phyloP scores from a whole-genome alignment of 2,888 invertebrate species.

The Gymnosoma rotundatum region DNA sequence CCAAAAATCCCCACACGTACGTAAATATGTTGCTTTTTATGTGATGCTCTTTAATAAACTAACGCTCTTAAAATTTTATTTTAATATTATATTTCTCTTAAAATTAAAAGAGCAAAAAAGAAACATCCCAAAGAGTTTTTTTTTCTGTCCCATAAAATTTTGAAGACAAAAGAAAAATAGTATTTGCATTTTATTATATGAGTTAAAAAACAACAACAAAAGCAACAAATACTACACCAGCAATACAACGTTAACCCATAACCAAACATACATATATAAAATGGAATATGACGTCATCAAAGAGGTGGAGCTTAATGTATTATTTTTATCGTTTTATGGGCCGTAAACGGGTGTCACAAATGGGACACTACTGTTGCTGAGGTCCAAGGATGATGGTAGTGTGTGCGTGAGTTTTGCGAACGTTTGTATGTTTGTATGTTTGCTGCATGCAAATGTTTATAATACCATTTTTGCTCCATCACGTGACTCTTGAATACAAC shows the following conservation, averaged over 20 bases:
- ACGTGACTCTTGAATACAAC: constrained; percentile 55
- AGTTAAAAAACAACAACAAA: constrained; percentile 51
- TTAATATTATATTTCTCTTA: constrained; percentile 15
- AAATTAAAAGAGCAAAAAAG: constrained; percentile 17
- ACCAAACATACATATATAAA: not conserved
- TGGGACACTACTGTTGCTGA: constrained; percentile 34
- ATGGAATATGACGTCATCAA: constrained; percentile 55
- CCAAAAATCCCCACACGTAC: constrained; percentile 16
- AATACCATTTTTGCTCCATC: constrained; percentile 40
- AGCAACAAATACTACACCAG: not conserved
- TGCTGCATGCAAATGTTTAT: constrained; percentile 53
- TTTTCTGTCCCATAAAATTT: constrained; percentile 21
- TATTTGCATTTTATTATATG: constrained; percentile 62
- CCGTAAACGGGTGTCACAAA: constrained; percentile 57
- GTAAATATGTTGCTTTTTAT: not conserved
- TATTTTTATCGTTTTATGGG: constrained; percentile 65
- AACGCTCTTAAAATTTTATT: not conserved
- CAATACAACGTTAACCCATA: constrained; percentile 1
- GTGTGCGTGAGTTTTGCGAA: constrained; percentile 22
- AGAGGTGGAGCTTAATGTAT: constrained; percentile 61
- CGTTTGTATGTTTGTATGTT: constrained; percentile 4
- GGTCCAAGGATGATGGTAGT: constrained; percentile 42
- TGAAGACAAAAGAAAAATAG: constrained; percentile 64
- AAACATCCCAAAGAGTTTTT: constrained; percentile 21
- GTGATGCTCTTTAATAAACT: not conserved